These are phyloP conservation scores for Phorcus lineatus DNA, from an alignment of 2,888 invertebrate genomes.

Conservation along the genomic window DNA sequence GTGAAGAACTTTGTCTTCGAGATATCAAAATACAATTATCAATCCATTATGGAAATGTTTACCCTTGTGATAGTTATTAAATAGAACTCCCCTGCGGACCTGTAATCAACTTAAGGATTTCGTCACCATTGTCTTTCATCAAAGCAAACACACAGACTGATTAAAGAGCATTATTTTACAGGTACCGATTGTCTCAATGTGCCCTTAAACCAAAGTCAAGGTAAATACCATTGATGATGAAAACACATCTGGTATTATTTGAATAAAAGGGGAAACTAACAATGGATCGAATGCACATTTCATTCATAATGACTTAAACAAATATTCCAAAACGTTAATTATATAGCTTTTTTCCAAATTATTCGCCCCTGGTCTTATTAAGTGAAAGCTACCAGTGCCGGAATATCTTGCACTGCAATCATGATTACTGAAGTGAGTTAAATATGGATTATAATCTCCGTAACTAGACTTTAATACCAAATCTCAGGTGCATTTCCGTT, in stretches of 20 bases:
- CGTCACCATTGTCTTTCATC: too few relatives aligned
- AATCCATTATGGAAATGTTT: too few relatives aligned
- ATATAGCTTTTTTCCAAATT: not conserved
- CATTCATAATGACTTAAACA: not conserved
- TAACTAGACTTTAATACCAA: not conserved
- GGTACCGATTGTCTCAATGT: too few relatives aligned
- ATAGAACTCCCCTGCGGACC: too few relatives aligned
- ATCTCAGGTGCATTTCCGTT: slow-evolving; percentile 7
- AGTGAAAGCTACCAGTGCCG: not conserved
- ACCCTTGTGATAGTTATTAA: too few relatives aligned
- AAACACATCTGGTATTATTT: not conserved
- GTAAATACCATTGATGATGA: not conserved
- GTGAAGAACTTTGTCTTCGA: too few relatives aligned
- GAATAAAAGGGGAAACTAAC: not conserved
- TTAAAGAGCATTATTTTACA: too few relatives aligned
- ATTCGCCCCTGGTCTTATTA: not conserved
- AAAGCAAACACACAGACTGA: too few relatives aligned
- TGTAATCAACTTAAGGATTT: too few relatives aligned
- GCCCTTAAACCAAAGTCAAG: too few relatives aligned
- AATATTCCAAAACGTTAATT: slow-evolving; percentile 11
- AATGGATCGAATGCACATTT: not conserved
- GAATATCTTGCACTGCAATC: too few relatives aligned
- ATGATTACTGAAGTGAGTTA: slow-evolving; percentile 4
- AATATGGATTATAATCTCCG: slow-evolving; percentile 6
- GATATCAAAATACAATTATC: too few relatives aligned